Conservation (phyloP, 2,113 vertebrate species). For the Notechis scutatus region DNA sequence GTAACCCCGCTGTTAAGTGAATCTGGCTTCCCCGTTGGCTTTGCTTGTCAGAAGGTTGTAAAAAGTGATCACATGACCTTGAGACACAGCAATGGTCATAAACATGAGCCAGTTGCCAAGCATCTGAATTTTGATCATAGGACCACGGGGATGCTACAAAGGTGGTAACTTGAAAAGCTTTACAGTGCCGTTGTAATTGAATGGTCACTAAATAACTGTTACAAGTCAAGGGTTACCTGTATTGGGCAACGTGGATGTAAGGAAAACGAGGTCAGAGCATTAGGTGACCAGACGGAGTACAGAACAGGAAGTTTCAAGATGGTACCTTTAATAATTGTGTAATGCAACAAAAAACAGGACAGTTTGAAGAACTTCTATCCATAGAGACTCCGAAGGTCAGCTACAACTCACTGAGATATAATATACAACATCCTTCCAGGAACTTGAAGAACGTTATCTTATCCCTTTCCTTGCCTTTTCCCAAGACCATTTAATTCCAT, state of each 20-base stretch:
- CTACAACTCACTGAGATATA: neutral
- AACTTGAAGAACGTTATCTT: neutral
- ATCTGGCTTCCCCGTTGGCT: no score
- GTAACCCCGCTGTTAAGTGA: no score
- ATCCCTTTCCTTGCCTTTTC: neutral
- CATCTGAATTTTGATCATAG: no score
- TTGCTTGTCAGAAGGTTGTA: no score
- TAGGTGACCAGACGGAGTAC: neutral
- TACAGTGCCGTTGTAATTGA: no score
- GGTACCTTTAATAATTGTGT: neutral
- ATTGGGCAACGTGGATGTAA: neutral
- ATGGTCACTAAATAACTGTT: no score
- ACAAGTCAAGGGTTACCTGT: no score
- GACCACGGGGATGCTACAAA: no score
- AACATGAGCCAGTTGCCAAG: no score
- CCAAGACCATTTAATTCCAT: neutral
- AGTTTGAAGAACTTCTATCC: neutral
- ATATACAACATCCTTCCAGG: neutral
- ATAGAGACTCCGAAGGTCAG: neutral
- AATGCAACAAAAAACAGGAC: neutral
- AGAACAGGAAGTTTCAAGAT: neutral
- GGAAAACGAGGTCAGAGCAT: neutral
- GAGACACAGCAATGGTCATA: no score
- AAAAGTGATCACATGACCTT: no score
- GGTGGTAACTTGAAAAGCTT: no score